Base-by-base conservation (phyloP, 2,888 invertebrate species). In the Andricus quercusramuli region DNA sequence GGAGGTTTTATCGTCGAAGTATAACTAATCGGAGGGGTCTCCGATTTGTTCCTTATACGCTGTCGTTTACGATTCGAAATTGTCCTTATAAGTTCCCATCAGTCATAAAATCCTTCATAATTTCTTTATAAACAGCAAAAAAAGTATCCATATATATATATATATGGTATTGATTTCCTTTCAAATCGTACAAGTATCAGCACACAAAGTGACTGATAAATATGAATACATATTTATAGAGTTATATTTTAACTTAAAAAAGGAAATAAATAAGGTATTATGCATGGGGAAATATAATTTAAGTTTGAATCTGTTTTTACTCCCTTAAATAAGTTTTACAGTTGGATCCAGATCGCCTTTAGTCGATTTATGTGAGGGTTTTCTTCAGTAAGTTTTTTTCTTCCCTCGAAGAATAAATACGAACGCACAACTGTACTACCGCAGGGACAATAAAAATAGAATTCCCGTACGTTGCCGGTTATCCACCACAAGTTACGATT, bases 1-100 rank as follows among this genome's bases (percentile, higher is more conserved):
- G 90, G 87, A 91, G 91, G 90, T 91, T 91, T 91, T 91, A 91
- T 91, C 90, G 90, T 89, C 89, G 86, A 83, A 86, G 87, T 90
- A 88, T 90, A 88, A 89, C 89, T 87, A 89, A 89, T 90, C 88
- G 89, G 85, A 89, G 86, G 88, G 87, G 83, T 84, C 81, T 59
- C n/a, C 70, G 70, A 37, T 51, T 74, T 79, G 62, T 62, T 64
- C 32, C 77, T 77, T 77, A 77, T 77, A 77, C 37, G 29, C 62
- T 22, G 22, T 77, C 77, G 70, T 70, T 70, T 32, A 32, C 51
- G 51, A 70, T 8, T 32, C 32, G 51, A 70, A 70, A 70, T 56
- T 70, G 70, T 70, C 29, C 70, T 70, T 47, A 29, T 47, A 70
- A 70, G 70, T 47, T 22, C 32, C 70, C 51, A 70, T 70, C 70